Evolutionary conservation across 2,888 invertebrate species (phyloP), one percentile per base, ranked within the genome.

Genomic region (Hyppa rectilinea): DNA sequence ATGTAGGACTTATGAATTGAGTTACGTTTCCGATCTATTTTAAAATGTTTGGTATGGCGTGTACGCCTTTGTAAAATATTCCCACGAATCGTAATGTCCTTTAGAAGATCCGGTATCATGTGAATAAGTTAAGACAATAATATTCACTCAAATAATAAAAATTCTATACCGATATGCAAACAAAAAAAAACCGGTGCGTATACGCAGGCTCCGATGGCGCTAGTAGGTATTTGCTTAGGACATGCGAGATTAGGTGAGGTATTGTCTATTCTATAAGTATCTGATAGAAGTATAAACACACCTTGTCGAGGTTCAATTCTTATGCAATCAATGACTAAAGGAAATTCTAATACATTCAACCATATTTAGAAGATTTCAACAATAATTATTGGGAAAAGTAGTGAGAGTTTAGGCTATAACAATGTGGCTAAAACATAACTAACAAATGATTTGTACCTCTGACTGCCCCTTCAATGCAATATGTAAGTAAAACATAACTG

Each of bases 81-180:
- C 69, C 53, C 71, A 71, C 69, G 77, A 55, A 68, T 65, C n/a
- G n/a, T 31, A n/a, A 53, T 38, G 38, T 23, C 29, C 45, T 38
- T 23, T 47, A 20, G 14, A 53, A 71, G 77, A 76, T 71, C 69
- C 53, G 69, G 71, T 20, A 55, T 34, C 77, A 68, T 71, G 69
- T 47, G 71, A 71, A 71, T 53, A 26, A 40, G 23, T 23, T 34
- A 34, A 55, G 12, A 68, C 34, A 55, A 76, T 53, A 17, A 53
- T 43, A 64, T n/a, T 38, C 31, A 49, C 49, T 40, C 23, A 36
- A 23, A 60, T 34, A 29, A 36, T 50, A 74, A 73, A 29, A 65
- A 63, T 49, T 50, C 49, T 31, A 38, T 38, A 43, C 1, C 29
- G 29, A 36, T 6, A 49, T 14, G 5, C 23, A 2, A 0, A 26